Percentiles rank a stretch among this genome's conserved stretches.
These are phyloP conservation scores for Schrankia costaestrigalis DNA, from an alignment of 2,888 invertebrate species.

Conservation along the genomic window DNA sequence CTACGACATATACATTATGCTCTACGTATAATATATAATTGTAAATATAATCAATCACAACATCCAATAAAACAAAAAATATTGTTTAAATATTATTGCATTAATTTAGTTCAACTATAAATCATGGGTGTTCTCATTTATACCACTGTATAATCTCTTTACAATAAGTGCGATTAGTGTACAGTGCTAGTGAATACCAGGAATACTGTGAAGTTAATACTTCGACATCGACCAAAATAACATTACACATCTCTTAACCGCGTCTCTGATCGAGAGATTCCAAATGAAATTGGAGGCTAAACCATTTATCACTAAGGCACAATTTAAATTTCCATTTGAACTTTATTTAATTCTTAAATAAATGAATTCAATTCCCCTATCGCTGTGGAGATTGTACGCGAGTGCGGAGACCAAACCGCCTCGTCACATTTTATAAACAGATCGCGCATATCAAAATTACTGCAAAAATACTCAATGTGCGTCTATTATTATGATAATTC, in stretches of 20 bases:
- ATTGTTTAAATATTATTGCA: slow-evolving; percentile 71
- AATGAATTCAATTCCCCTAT: slow-evolving; percentile 64
- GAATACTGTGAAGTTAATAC: slow-evolving; percentile 44
- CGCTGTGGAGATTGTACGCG: slow-evolving; percentile 11
- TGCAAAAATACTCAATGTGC: slow-evolving; percentile 43
- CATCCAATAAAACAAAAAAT: slow-evolving; percentile 73
- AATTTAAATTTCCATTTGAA: slow-evolving; percentile 77
- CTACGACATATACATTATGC: slow-evolving; percentile 72
- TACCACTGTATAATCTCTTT: slow-evolving; percentile 43
- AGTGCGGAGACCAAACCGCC: slow-evolving; percentile 5
- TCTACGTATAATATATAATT: slow-evolving; percentile 65
- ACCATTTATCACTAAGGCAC: slow-evolving; percentile 75
- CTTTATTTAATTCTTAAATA: slow-evolving; percentile 71
- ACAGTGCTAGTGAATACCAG: slow-evolving; percentile 56
- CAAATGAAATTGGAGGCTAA: slow-evolving; percentile 64
- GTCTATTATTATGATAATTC: slow-evolving; percentile 29
- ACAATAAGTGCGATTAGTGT: slow-evolving; percentile 52
- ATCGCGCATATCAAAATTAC: slow-evolving; percentile 34
- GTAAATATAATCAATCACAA: slow-evolving; percentile 75
- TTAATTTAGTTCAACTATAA: slow-evolving; percentile 57
- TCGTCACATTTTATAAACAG: slow-evolving; percentile 20
- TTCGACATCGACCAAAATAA: slow-evolving; percentile 36
- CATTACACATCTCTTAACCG: slow-evolving; percentile 31
- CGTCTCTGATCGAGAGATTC: slow-evolving; percentile 43
- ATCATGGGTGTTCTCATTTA: slow-evolving; percentile 51